Evolutionary conservation across 92 coral and sea anemone genomes (phyloP), one percentile per base, ranked within the genome.

Genomic region (Montipora capitata): DNA sequence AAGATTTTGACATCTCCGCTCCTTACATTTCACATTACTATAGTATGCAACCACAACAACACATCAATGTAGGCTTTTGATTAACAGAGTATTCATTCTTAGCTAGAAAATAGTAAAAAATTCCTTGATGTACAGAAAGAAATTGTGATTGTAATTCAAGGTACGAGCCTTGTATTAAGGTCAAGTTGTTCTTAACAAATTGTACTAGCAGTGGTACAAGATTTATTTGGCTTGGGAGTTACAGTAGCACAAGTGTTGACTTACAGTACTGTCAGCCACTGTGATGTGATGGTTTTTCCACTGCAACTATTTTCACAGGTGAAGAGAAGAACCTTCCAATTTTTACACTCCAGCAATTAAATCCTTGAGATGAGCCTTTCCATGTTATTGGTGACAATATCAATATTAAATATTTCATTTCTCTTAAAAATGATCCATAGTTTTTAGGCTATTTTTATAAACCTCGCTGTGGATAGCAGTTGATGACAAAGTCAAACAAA

Each of bases 21-120:
- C 91, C 85, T 3, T 93, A 81, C 16, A 82, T 87, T 57, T 84
- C 95, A 4, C 96, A 95, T 72, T 95, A 95, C 78, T 95, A 92
- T 41, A 91, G 79, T 59, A 48, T 94, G 68, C 98, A 93, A 58
- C 95, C 92, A 2, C 98, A 84, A 42, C 98, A 95, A 57, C 91
- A 94, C 78, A 77, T 92, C 71, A 89, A 85, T 68, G 94, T 85
- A 14, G 96, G 98, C 6, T 95, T 95, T 95, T 95, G 92, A 91
- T 88, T 65, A 43, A 90, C 51, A 43, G 82, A 74, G 5, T 3
- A 40, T 40, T 73, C 49, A 20, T 20, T 67, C 41, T 77, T 74
- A 74, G 83, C 68, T 85, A 77, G 81, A 74, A 85, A 41, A 56
- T 13, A 72, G 41, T 74, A 63, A 73, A 72, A 72, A 78, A 61